Percentiles rank a stretch among this genome's conserved stretches.
phyloP scores from a whole-genome alignment of 2,113 vertebrate genomes.

The Lophura nycthemera region DNA sequence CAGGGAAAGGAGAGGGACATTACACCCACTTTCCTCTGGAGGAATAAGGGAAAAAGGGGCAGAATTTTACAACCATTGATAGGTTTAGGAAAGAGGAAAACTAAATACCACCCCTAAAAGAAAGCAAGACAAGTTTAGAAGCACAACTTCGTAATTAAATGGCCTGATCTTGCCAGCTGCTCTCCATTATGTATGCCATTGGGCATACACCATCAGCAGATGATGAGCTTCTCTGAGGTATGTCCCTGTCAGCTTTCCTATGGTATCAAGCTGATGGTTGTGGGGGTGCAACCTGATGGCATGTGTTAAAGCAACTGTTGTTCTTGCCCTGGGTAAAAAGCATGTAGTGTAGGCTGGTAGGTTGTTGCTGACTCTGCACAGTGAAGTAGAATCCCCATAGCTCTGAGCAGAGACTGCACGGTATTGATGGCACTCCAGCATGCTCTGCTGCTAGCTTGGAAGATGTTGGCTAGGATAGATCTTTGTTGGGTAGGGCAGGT shows the following conservation, averaged over 20 bases:
- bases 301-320: not conserved
- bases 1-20: not conserved
- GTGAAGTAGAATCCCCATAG: not conserved
- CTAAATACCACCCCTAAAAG: not conserved
- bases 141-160: not conserved
- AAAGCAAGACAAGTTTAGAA: not conserved
- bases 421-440: not conserved
- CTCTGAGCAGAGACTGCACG: not conserved
- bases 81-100: not conserved
- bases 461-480: too few species aligned
- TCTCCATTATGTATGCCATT: not conserved
- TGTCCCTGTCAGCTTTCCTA: not conserved
- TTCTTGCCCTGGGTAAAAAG: not conserved
- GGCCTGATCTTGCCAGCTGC: not conserved
- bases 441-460: not conserved
- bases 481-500: not conserved
- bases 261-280: rapidly evolving
- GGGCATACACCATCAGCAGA: not conserved
- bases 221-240: not conserved
- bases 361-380: not conserved
- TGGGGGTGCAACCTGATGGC: not conserved
- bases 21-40: not conserved
- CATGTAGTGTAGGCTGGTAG: not conserved
- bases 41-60: not conserved
- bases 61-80: not conserved